A percentile compares a stretch with the other conserved stretches of the same genome.
Conservation (phyloP, 2,888 invertebrate species). For the Conistra vaccinii region DNA sequence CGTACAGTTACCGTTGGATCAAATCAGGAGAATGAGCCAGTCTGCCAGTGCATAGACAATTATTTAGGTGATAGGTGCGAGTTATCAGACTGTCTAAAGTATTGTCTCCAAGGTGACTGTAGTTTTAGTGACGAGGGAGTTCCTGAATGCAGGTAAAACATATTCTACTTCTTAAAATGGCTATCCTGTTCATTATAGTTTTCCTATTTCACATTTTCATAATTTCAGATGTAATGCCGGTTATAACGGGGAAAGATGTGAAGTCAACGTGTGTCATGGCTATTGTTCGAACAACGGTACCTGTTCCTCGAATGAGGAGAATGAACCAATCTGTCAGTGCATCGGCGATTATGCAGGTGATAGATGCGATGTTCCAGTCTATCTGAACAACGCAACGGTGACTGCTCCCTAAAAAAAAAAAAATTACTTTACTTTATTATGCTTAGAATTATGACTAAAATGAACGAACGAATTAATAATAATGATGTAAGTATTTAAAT, state of each 20-base stretch:
- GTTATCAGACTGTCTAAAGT: background rate
- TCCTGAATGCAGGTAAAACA: too few relatives aligned
- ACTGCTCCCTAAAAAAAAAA: background rate
- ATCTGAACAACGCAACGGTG: background rate
- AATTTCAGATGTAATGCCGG: background rate
- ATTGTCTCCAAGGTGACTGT: too few relatives aligned
- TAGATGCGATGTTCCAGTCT: background rate
- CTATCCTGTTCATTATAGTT: too few relatives aligned
- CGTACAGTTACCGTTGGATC: too few relatives aligned
- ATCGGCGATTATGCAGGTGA: background rate
- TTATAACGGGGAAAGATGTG: background rate
- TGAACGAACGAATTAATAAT: too few relatives aligned
- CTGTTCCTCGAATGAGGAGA: background rate
- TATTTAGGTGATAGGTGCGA: constrained; percentile 8
- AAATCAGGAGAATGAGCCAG: background rate
- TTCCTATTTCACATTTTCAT: background rate
- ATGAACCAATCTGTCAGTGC: constrained; percentile 5
- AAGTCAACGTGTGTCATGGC: background rate
- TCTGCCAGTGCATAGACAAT: background rate
- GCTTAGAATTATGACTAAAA: too few relatives aligned
- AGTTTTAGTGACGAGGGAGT: too few relatives aligned
- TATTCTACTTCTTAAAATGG: too few relatives aligned
- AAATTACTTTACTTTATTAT: too few relatives aligned
- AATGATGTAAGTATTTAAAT: too few relatives aligned
- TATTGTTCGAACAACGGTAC: background rate